A percentile compares a stretch with the other conserved stretches of the same genome.
These are phyloP conservation scores for Montipora foliosa DNA, from an alignment of 64 coral and sea anemone species.

Conservation along the genomic window DNA sequence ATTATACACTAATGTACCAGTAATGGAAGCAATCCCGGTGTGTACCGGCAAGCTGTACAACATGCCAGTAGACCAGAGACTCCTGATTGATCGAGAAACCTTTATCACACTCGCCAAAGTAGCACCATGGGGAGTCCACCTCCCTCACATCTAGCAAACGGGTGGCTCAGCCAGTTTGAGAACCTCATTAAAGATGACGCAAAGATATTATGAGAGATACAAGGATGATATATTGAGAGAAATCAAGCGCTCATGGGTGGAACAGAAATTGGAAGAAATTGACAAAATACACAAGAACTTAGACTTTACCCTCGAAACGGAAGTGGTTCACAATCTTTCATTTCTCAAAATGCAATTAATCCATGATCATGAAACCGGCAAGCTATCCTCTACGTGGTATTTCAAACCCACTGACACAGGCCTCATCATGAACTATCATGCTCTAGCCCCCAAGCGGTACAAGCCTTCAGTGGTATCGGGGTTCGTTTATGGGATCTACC, in stretches of 20 bases:
- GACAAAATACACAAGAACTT: too few species aligned
- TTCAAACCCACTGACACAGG: not conserved
- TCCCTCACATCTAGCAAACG: not conserved
- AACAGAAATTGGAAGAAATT: too few species aligned
- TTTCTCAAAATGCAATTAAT: not conserved
- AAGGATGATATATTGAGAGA: too few species aligned
- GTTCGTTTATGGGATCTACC: not conserved
- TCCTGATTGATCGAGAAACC: not conserved
- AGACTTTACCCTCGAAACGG: too few species aligned
- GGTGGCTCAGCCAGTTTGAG: not conserved
- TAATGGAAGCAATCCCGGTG: constrained; percentile 38
- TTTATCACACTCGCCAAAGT: not conserved
- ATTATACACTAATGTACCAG: constrained; percentile 50
- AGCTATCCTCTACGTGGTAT: not conserved
- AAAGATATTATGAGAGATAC: too few species aligned
- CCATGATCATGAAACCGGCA: not conserved
- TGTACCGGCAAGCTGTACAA: constrained; percentile 44
- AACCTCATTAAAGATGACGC: not conserved
- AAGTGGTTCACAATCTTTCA: too few species aligned
- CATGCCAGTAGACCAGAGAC: constrained; percentile 59
- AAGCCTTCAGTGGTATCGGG: not conserved
- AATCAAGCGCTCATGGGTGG: too few species aligned
- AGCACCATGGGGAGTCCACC: not conserved
- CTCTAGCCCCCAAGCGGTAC: not conserved
- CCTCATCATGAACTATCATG: not conserved